phyloP scores from a whole-genome alignment of 1,140 invertebrate species.

The Brachionus koreanus region DNA sequence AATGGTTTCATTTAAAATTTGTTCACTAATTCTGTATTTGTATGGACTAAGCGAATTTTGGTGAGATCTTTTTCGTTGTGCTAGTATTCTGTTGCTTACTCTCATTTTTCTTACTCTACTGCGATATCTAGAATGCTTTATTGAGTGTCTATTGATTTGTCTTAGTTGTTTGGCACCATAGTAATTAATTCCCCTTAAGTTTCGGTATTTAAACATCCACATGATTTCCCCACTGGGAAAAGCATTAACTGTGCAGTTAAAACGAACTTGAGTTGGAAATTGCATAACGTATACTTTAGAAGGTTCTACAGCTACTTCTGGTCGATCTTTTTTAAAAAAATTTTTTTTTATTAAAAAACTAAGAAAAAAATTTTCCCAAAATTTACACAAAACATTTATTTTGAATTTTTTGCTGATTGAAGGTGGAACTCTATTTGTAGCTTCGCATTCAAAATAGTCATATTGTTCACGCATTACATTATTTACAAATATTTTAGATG shows the following conservation, averaged over 20 bases:
- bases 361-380: neutral
- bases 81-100: neutral
- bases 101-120: neutral
- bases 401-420: constrained; percentile 41
- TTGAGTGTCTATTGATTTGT: constrained; percentile 17
- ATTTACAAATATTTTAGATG: constrained; percentile 31
- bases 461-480: constrained; percentile 34
- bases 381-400: constrained; percentile 42
- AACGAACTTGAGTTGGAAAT: neutral
- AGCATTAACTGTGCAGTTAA: constrained; percentile 26
- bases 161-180: constrained; percentile 28
- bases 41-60: neutral
- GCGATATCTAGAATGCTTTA: neutral
- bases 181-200: neutral
- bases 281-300: neutral
- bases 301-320: neutral
- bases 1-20: constrained; percentile 19
- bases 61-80: neutral
- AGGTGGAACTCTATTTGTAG: constrained; percentile 17
- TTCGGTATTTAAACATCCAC: constrained; percentile 26
- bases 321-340: constrained; percentile 10
- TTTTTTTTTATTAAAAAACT: neutral
- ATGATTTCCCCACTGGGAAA: constrained; percentile 12
- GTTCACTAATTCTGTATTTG: neutral
- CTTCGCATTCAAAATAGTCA: constrained; percentile 44